phyloP scores from a whole-genome alignment of 2,888 invertebrate genomes.

The Masnerella sp. region DNA sequence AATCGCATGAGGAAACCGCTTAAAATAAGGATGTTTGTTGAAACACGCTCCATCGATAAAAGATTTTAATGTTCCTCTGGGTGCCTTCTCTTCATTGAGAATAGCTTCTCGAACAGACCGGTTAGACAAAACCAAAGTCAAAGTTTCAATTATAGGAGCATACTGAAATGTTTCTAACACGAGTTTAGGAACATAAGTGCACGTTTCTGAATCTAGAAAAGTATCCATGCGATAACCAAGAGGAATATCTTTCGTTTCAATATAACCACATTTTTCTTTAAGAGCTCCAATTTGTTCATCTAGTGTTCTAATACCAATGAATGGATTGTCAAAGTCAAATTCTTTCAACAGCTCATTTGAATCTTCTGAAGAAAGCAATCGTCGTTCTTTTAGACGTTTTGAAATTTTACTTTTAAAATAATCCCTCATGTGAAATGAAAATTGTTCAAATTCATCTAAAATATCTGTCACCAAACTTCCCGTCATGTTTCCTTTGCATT shows the following conservation, averaged over 20 bases:
- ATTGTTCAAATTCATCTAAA: conserved; percentile 8
- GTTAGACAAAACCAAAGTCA: conserved; percentile 41
- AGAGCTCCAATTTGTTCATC: conserved; percentile 51
- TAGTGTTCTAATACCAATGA: conserved; percentile 34
- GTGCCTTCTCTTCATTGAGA: conserved; percentile 29
- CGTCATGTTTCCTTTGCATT: conserved; percentile 25
- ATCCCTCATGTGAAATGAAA: neutral
- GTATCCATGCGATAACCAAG: conserved; percentile 44
- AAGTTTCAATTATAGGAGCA: conserved; percentile 46
- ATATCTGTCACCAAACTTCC: conserved; percentile 9
- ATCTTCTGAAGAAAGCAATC: conserved; percentile 2
- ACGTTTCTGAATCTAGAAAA: conserved; percentile 27
- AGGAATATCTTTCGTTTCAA: conserved; percentile 44
- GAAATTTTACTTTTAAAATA: conserved; percentile 10
- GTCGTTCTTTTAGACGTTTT: conserved; percentile 1
- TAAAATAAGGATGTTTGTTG: conserved; percentile 30
- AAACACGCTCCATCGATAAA: conserved; percentile 44
- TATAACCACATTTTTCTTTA: conserved; percentile 26
- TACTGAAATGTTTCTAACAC: conserved; percentile 54
- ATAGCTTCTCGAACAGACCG: conserved; percentile 35
- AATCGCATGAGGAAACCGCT: conserved; percentile 30
- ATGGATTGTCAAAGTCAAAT: conserved; percentile 38
- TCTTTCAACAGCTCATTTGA: neutral
- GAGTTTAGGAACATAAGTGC: conserved; percentile 11
- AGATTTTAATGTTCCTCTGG: conserved; percentile 28